Percentiles rank a stretch among this genome's conserved stretches.
These are phyloP conservation scores for Drosophila borborema DNA, from an alignment of 2,888 invertebrate genomes.

Conservation along the genomic window DNA sequence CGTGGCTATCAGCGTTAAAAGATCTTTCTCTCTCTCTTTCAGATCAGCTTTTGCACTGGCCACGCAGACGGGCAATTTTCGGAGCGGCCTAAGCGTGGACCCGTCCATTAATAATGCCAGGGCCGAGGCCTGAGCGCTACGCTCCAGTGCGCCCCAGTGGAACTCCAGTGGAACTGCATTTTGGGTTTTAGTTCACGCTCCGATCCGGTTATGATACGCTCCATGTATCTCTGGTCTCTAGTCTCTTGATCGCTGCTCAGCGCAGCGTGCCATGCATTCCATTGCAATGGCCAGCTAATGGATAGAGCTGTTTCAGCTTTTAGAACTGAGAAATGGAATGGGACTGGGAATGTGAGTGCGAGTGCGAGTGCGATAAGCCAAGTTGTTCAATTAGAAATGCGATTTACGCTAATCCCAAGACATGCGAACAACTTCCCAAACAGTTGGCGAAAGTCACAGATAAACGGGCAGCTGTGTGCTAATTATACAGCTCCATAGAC, in stretches of 20 bases:
- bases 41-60: slow-evolving; percentile 47
- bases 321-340: slow-evolving; percentile 16
- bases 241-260: slow-evolving; percentile 53
- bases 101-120: slow-evolving; percentile 73
- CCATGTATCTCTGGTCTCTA: slow-evolving; percentile 41
- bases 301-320: slow-evolving; percentile 52
- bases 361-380: slow-evolving; percentile 58
- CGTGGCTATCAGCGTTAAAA: slow-evolving; percentile 81
- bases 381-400: slow-evolving; percentile 73
- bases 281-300: slow-evolving; percentile 69
- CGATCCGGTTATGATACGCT: slow-evolving; percentile 80
- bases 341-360: slow-evolving; percentile 17
- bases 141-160: slow-evolving; percentile 58
- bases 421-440: slow-evolving; percentile 55
- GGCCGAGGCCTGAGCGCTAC: slow-evolving; percentile 39
- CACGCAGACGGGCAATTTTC: slow-evolving; percentile 53
- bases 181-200: slow-evolving; percentile 74
- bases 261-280: slow-evolving; percentile 79
- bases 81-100: slow-evolving; percentile 62
- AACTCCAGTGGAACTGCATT: slow-evolving; percentile 47
- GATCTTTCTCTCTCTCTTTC: slow-evolving; percentile 50
- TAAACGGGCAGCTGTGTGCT: slow-evolving; percentile 19
- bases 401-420: slow-evolving; percentile 66
- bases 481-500: slow-evolving; percentile 5
- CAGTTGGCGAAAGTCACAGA: slow-evolving; percentile 51